phyloP scores from a whole-genome alignment of 1,140 invertebrate genomes.

The Meloidogyne hapla region DNA sequence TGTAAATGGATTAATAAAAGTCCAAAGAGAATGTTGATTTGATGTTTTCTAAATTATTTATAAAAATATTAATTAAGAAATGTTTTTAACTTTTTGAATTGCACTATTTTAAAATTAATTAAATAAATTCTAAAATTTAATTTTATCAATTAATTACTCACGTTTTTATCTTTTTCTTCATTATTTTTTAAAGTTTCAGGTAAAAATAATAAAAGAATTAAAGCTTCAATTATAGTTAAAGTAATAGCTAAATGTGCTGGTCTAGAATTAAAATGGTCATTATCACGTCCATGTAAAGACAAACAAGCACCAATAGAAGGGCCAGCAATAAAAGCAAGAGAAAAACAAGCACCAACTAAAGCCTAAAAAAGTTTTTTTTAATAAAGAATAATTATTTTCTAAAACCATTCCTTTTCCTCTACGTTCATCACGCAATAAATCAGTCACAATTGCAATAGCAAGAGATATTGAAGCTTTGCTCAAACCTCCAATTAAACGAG shows the following conservation, averaged over 20 bases:
- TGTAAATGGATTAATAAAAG: neutral
- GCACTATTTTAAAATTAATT: too few relatives aligned
- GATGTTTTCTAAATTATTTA: neutral
- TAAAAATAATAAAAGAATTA: conserved; percentile 76
- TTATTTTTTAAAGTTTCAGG: conserved; percentile 76
- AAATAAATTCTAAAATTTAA: conserved; percentile 12
- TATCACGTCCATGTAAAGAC: conserved; percentile 71
- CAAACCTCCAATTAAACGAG: conserved; percentile 86
- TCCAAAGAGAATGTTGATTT: neutral
- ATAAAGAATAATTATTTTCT: neutral
- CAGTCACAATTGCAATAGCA: conserved; percentile 89
- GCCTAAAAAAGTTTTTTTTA: conserved; percentile 72
- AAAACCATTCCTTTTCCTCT: conserved; percentile 89
- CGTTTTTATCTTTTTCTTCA: conserved; percentile 12
- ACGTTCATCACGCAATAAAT: conserved; percentile 78
- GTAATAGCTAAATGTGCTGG: conserved; percentile 83
- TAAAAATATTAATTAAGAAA: too few relatives aligned
- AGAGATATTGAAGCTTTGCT: conserved; percentile 94
- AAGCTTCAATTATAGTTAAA: conserved; percentile 76
- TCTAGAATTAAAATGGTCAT: conserved; percentile 74
- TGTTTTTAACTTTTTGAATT: too few relatives aligned
- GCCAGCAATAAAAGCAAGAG: conserved; percentile 90
- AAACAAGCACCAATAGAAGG: conserved; percentile 90
- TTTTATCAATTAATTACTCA: conserved; percentile 11
- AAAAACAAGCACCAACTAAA: conserved; percentile 92